A percentile compares a stretch with the other conserved stretches of the same genome.
Evolutionary conservation across 2,888 invertebrate genomes (phyloP).

Genomic region (Alloscopus bannaensis): DNA sequence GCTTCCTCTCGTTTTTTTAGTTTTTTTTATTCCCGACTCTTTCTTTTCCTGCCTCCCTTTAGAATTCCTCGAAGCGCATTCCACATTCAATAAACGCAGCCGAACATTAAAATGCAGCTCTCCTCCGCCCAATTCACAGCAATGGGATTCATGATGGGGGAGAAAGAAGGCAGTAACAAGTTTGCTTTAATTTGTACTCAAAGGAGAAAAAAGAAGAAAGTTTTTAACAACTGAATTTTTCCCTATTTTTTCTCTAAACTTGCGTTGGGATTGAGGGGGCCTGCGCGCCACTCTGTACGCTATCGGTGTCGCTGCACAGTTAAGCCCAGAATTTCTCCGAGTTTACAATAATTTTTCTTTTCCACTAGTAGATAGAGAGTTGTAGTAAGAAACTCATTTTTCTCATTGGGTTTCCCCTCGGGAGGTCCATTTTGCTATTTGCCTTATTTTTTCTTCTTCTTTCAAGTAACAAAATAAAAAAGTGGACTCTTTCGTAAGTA

Average conservation of each 20-base stretch:
- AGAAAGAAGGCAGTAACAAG: slow-evolving; percentile 9
- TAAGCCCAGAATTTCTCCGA: slow-evolving; percentile 14
- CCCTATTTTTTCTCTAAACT: not conserved
- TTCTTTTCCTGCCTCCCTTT: not conserved
- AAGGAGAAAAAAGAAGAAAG: not conserved
- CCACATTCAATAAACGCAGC: too few species aligned
- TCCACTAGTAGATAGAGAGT: too few species aligned
- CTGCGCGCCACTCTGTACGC: not conserved
- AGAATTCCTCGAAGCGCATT: too few species aligned
- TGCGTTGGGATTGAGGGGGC: not conserved
- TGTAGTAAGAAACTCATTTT: slow-evolving; percentile 43
- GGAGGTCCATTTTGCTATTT: slow-evolving; percentile 54
- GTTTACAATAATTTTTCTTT: slow-evolving; percentile 12
- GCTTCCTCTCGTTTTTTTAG: too few species aligned
- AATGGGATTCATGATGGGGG: slow-evolving; percentile 1
- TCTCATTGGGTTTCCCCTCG: slow-evolving; percentile 51
- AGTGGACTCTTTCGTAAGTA: too few species aligned
- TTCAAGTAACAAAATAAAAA: not conserved
- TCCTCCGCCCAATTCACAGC: not conserved
- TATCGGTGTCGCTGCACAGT: slow-evolving; percentile 11
- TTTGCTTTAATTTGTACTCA: slow-evolving; percentile 40
- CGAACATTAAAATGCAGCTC: slow-evolving; percentile 32
- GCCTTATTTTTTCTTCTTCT: slow-evolving; percentile 1
- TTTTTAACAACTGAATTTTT: slow-evolving; percentile 40
- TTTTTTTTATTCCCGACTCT: not conserved